These are phyloP conservation scores for Xenops minutus DNA, from an alignment of 2,797 vertebrate species.

Conservation along the genomic window DNA sequence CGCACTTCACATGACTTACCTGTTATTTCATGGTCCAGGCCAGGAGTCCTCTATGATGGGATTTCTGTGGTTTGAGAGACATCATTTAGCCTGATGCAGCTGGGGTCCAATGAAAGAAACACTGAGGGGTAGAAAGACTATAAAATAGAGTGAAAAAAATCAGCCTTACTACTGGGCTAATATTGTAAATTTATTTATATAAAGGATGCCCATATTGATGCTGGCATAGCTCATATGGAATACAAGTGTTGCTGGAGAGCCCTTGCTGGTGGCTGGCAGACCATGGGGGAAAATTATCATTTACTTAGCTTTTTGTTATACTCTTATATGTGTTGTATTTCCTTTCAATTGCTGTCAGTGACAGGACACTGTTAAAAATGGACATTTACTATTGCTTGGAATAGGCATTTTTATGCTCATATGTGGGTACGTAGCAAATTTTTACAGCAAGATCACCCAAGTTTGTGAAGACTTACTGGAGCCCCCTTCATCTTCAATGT, in stretches of 20 bases:
- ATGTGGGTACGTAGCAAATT: not conserved
- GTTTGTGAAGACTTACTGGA: not conserved
- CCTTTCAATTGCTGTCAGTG: not conserved
- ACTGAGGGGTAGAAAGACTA: not conserved
- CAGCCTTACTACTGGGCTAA: not conserved
- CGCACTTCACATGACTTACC: not conserved
- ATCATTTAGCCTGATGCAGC: not conserved
- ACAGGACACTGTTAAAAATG: not conserved
- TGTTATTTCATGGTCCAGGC: not conserved
- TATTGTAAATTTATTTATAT: not conserved
- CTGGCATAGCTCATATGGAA: not conserved
- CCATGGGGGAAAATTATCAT: not conserved
- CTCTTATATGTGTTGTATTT: not conserved
- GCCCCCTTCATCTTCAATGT: not conserved
- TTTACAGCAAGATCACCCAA: not conserved
- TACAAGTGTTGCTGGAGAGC: not conserved
- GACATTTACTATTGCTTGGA: not conserved
- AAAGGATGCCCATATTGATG: not conserved
- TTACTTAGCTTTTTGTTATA: not conserved
- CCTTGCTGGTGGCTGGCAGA: not conserved
- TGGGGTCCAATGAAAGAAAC: not conserved
- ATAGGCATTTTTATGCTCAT: not conserved
- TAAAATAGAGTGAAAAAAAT: not conserved
- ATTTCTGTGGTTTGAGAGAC: not conserved
- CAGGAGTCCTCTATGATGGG: not conserved